phyloP scores from a whole-genome alignment of 2,888 invertebrate genomes.

The Cordilura impudica region DNA sequence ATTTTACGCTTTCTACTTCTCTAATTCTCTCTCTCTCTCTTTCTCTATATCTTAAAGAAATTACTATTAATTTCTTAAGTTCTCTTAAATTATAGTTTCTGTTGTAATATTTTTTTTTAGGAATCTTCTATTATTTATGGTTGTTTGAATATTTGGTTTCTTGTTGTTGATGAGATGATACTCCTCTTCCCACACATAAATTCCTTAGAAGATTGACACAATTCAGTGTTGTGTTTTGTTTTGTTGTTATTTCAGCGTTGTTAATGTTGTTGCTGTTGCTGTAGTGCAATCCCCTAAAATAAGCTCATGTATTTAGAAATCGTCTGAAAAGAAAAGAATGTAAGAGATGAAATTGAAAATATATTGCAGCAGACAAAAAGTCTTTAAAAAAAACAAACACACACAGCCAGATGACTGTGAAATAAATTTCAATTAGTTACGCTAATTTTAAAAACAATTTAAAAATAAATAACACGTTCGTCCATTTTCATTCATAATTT shows the following conservation, averaged over 20 bases:
- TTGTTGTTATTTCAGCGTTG: constrained; percentile 21
- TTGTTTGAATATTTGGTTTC: not conserved
- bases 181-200: constrained; percentile 59
- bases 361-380: not conserved
- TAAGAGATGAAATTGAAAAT: not conserved
- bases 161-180: constrained; percentile 32
- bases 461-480: constrained; percentile 29
- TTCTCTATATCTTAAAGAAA: not conserved
- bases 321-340: constrained; percentile 41
- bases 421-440: constrained; percentile 53
- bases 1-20: not conserved
- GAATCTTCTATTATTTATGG: not conserved
- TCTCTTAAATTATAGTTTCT: not conserved
- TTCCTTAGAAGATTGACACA: constrained; percentile 59
- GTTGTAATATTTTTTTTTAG: not conserved
- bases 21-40: not conserved
- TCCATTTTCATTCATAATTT: constrained; percentile 53
- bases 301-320: constrained; percentile 27
- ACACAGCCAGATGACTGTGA: constrained; percentile 12
- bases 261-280: constrained; percentile 26
- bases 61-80: not conserved
- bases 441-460: constrained; percentile 44
- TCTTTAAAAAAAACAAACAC: not conserved
- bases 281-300: constrained; percentile 22
- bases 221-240: constrained; percentile 18